Conservation (phyloP, 1,140 invertebrate genomes). For the Aethina tumida region DNA sequence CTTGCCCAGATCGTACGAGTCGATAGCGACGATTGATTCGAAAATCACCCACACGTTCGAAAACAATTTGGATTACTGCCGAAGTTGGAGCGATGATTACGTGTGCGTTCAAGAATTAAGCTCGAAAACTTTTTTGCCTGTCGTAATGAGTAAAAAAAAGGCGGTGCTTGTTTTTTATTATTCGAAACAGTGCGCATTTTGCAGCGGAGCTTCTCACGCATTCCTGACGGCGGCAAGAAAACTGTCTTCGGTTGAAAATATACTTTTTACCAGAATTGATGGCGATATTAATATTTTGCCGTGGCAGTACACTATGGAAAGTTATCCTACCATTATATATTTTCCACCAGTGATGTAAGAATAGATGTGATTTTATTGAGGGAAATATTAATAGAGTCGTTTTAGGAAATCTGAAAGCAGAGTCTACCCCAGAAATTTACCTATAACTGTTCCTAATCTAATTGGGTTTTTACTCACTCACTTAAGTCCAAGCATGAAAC, state of each 20-base stretch:
- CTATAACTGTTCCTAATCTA: slow-evolving; percentile 56
- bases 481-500: slow-evolving; percentile 36
- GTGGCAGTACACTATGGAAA: slow-evolving; percentile 67
- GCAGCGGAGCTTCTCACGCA: slow-evolving; percentile 53
- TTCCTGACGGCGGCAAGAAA: slow-evolving; percentile 55
- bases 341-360: slow-evolving; percentile 55
- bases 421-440: slow-evolving; percentile 50
- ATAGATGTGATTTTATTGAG: slow-evolving; percentile 5
- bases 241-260: slow-evolving; percentile 42
- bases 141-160: slow-evolving; percentile 33
- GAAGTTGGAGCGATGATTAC: slow-evolving; percentile 14
- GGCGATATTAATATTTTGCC: slow-evolving; percentile 70
- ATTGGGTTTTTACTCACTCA: slow-evolving; percentile 63
- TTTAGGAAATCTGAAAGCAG: slow-evolving; percentile 64
- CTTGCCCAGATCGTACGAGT: slow-evolving; percentile 38
- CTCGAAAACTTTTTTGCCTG: slow-evolving; percentile 40
- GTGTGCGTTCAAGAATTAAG: slow-evolving; percentile 48
- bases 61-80: slow-evolving; percentile 28
- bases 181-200: slow-evolving; percentile 62
- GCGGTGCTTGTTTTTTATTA: slow-evolving; percentile 60
- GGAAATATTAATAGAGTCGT: slow-evolving; percentile 13
- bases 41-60: slow-evolving; percentile 37
- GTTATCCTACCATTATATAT: slow-evolving; percentile 65
- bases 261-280: slow-evolving; percentile 62
- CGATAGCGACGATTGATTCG: slow-evolving; percentile 29